Conservation (phyloP, 2,888 invertebrate genomes). For the Epiblema foenella region DNA sequence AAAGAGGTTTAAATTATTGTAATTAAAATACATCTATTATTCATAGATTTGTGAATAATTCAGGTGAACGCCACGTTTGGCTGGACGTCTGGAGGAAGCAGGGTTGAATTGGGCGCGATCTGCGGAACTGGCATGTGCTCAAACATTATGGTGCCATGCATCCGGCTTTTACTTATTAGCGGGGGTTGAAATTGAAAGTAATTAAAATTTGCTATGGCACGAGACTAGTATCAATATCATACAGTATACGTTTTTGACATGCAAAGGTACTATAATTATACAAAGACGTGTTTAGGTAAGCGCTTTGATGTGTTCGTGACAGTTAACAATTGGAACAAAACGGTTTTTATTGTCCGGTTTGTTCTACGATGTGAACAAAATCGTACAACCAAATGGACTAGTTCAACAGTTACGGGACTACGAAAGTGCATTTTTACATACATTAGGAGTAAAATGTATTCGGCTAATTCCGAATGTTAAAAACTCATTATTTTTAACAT, state of each 20-base stretch:
- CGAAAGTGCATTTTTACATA: no score
- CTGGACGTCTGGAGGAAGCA: slow-evolving; percentile 59
- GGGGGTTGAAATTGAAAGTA: slow-evolving; percentile 46
- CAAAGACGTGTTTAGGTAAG: background rate
- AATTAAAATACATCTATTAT: slow-evolving; percentile 4
- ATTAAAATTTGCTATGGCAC: slow-evolving; percentile 16
- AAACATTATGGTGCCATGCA: slow-evolving; percentile 60
- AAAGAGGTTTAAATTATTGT: background rate
- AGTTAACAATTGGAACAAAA: no score
- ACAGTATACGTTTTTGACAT: no score
- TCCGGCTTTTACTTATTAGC: slow-evolving; percentile 57
- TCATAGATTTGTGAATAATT: slow-evolving; percentile 36
- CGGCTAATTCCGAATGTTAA: no score
- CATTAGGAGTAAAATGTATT: no score
- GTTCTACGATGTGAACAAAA: no score
- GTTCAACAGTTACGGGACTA: no score
- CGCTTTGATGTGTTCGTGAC: no score
- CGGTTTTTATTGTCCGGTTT: no score
- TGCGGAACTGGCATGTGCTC: slow-evolving; percentile 50
- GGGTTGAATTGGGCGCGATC: slow-evolving; percentile 56
- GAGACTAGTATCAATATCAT: no score
- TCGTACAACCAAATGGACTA: no score
- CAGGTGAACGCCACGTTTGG: slow-evolving; percentile 53
- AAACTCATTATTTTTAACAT: no score
- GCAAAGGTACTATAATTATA: background rate